These are phyloP conservation scores for Sigmodon hispidus DNA, from an alignment of 2,113 vertebrate species.

Conservation along the genomic window DNA sequence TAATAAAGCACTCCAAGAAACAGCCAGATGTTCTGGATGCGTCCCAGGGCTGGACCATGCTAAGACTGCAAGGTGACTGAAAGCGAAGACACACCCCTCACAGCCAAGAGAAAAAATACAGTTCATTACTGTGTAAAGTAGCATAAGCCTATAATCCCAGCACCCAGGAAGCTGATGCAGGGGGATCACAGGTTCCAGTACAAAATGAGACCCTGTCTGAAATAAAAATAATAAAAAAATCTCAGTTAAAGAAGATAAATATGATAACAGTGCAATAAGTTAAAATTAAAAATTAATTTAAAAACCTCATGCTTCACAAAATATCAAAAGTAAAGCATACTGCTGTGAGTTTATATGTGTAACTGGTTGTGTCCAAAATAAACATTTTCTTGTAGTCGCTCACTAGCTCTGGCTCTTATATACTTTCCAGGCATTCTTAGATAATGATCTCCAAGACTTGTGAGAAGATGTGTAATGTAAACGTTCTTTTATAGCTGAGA, in stretches of 20 bases:
- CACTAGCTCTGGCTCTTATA: background rate
- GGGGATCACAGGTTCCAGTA: background rate
- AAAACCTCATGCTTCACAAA: background rate
- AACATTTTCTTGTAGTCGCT: background rate
- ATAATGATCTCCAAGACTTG: background rate
- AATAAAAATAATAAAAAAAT: background rate
- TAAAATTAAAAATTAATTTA: conserved; percentile 12
- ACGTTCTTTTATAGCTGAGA: background rate
- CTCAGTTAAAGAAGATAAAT: background rate
- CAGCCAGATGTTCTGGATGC: background rate
- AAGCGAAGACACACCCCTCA: background rate
- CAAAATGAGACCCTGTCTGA: background rate
- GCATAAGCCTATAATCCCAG: background rate
- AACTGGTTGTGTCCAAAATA: background rate
- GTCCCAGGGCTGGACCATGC: background rate
- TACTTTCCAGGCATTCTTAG: background rate
- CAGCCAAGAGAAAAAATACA: background rate
- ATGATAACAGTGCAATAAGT: background rate
- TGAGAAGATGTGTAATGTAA: background rate
- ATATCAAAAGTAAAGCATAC: background rate
- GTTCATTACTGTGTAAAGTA: background rate
- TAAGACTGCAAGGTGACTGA: background rate
- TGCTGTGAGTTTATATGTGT: background rate
- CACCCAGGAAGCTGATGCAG: background rate
- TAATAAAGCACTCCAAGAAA: conserved; percentile 12